Base-by-base conservation (phyloP, 2,797 vertebrate species). In the Serranus cabrilla region DNA sequence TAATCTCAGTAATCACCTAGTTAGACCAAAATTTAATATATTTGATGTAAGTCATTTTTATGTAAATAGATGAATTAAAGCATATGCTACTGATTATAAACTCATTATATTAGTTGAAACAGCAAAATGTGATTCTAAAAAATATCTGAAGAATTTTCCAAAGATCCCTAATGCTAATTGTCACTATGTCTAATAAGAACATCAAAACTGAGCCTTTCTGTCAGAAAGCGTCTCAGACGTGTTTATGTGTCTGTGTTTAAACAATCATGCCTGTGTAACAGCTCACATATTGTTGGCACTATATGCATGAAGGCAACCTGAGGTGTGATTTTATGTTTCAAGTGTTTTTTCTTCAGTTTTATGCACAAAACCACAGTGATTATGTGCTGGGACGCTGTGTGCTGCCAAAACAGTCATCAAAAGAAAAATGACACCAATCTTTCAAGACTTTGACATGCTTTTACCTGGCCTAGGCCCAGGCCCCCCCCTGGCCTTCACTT, bases 61-160 rank as follows among this genome's bases (percentile, higher is more conserved):
- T 39, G 7, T 68, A 31, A 66, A 50, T 6, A 51, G 2, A 40
- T 10, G 13, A 42, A 31, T 40, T 12, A 17, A 31, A 40, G 13
- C 17, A 12, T n/a, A 23, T 71, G 17, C 1, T 40, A 2, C 21
- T 5, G 23, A 34, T n/a, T 42, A 10, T 52, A 43, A 1, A 0
- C 1, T 25, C 14, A 39, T 17, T 27, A 14, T 55, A 16, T 39
- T 11, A 11, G 0, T 39, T 25, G n/a, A 11, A 37, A 20, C 1
- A 11, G 6, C 14, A 49, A 57, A 47, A 39, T 13, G 3, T 12
- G 21, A 3, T 21, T 14, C 17, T 57, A 34, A 20, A 39, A 51
- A 18, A 50, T 23, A 50, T 42, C 14, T 59, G 34, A 78, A 25
- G 16, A 16, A 25, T 45, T 76, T 18, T 39, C 34, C n/a, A 17